These are phyloP conservation scores for Hormaphis cornu DNA, from an alignment of 1,140 invertebrate genomes.

Conservation along the genomic window DNA sequence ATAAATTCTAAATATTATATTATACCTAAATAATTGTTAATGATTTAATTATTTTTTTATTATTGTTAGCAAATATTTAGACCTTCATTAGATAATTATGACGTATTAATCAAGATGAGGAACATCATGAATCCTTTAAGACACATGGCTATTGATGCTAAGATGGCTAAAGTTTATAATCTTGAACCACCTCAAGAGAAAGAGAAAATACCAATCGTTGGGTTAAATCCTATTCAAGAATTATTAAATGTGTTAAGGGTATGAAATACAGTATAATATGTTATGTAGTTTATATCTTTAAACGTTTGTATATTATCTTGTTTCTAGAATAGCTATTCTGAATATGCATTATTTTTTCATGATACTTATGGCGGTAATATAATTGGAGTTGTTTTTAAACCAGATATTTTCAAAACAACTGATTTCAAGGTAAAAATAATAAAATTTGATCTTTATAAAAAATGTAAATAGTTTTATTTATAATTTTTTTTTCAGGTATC, in stretches of 20 bases:
- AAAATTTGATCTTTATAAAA: not conserved
- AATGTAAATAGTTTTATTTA: not conserved
- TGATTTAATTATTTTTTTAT: too few relatives aligned
- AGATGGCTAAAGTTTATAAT: conserved; percentile 38
- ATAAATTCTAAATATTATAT: too few relatives aligned
- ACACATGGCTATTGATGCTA: conserved; percentile 41
- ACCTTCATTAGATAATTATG: conserved; percentile 58
- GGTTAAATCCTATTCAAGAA: conserved; percentile 62
- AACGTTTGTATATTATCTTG: conserved; percentile 7
- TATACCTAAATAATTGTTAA: too few relatives aligned
- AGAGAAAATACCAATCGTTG: conserved; percentile 56
- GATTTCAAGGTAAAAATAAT: conserved; percentile 60
- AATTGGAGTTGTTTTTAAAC: conserved; percentile 76
- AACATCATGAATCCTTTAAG: conserved; percentile 48
- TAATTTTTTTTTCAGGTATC: conserved; percentile 33
- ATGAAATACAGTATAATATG: conserved; percentile 39
- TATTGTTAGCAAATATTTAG: conserved; percentile 52
- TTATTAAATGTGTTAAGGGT: conserved; percentile 69
- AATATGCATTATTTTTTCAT: conserved; percentile 79
- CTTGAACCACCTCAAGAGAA: conserved; percentile 35
- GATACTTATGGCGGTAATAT: conserved; percentile 70
- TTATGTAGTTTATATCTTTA: not conserved
- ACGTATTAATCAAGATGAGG: conserved; percentile 66
- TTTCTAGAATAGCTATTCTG: conserved; percentile 57
- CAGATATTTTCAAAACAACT: conserved; percentile 49